phyloP scores from a whole-genome alignment of 2,888 invertebrate species.

The Bimastos eiseni region DNA sequence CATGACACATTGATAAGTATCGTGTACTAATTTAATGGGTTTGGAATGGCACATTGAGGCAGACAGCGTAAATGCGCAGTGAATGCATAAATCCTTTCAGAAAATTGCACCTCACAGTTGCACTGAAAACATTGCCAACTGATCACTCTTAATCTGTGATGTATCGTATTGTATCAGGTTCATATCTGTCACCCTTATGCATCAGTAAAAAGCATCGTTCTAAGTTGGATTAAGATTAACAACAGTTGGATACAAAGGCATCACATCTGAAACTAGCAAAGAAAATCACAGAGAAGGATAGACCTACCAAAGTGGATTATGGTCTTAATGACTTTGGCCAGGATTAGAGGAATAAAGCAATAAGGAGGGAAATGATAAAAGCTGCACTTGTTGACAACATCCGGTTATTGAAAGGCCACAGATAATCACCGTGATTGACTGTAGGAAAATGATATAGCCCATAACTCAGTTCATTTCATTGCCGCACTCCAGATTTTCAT shows the following conservation, averaged over 20 bases:
- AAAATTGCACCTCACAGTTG: too few species aligned
- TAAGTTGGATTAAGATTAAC: background rate
- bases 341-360: background rate
- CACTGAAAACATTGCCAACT: too few species aligned
- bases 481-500: background rate
- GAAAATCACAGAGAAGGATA: background rate
- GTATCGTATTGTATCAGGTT: too few species aligned
- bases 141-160: too few species aligned
- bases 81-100: too few species aligned
- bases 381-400: background rate
- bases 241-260: background rate
- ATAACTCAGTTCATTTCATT: background rate
- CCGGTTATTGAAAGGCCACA: background rate
- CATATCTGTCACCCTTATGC: too few species aligned
- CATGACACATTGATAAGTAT: too few species aligned
- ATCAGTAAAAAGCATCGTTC: too few species aligned
- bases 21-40: too few species aligned
- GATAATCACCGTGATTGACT: background rate
- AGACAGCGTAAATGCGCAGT: too few species aligned
- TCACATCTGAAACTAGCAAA: background rate
- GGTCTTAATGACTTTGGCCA: background rate
- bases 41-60: too few species aligned
- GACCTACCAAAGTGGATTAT: too few species aligned
- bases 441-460: background rate
- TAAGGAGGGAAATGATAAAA: background rate